Base-by-base conservation (phyloP, 2,888 invertebrate genomes). In the Philhelius pedissequus region DNA sequence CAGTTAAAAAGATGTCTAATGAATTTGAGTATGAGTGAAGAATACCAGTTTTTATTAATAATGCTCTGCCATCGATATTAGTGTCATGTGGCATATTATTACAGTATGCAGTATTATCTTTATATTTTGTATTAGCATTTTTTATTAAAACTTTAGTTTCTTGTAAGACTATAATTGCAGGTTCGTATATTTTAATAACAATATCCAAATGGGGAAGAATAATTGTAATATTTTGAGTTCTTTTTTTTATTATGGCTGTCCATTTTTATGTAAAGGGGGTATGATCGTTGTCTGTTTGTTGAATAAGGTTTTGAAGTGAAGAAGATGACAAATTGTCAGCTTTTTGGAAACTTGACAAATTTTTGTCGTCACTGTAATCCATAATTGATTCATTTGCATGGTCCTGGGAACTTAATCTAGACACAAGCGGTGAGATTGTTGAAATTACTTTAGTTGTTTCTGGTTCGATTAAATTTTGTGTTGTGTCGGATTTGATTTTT, bases 31-130 rank as follows among this genome's bases (percentile, higher is more conserved):
- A 54, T 11, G 30, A 30, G 30, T 32, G 62, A 1, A 30, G 43
- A 15, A 62, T 43, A 30, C 22, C 27, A 18, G 45, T 30, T 30
- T 64, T 64, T 45, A 64, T 64, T 45, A 64, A 64, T 13, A 64
- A 20, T 18, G 64, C 45, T 25, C 45, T 64, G 18, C 64, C 45
- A 20, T 64, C 64, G 45, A 48, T 45, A 25, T 64, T 64, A 7
- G 9, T 27, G 13, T 45, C 30, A 18, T 45, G 62, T 20, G 62
- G 45, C 4, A 11, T 64, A n/a, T 45, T 64, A 8, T 64, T 64
- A 20, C 45, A 64, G 11, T 62, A 62, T 18, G 43, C 62, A 15
- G 11, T 30, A 30, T 62, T 45, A 7, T 43, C n/a, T 62, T 62
- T 62, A n/a, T 62, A 62, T 62, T 43, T 35, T 15, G 8, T 15